Evolutionary conservation across 1,140 invertebrate species (phyloP), one percentile per base, ranked within the genome.

Genomic region (Drosophila nasuta): DNA sequence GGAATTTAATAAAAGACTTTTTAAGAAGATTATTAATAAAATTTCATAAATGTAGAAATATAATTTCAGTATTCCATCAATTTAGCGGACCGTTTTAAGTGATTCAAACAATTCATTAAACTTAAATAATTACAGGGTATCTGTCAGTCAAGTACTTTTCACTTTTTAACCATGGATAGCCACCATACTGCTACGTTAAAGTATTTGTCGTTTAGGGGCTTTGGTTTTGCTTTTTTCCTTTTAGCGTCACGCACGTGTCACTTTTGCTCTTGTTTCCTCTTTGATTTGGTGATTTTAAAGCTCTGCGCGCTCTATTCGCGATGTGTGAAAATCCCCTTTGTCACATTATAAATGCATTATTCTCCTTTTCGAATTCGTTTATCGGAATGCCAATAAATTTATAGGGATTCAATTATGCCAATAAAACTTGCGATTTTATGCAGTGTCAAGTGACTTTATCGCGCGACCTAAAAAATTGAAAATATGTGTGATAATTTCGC

Each of bases 331-430:
- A 69, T 68, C 65, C 56, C 41, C n/a, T 68, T 56, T 56, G 71
- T 17, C 48, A 60, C 65, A 74, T 74, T 49, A 48, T 48, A 56
- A 74, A 48, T 62, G 57, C 38, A 54, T 63, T 54, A 60, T 74
- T 62, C 46, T 28, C 13, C 38, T 13, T 20, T 33, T n/a, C 8
- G 6, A 10, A 49, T 52, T 11, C 35, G n/a, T 10, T 52, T 67
- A 68, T 67, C 56, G 20, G 38, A 8, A 59, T 41, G 35, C n/a
- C 49, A 68, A 74, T 68, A 68, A 30, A 60, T 33, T 56, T 49
- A 30, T 11, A 41, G 11, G 13, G 17, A 64, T 71, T 65, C 52
- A 71, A 71, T 71, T 73, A 73, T 52, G 70, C 8, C 35, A 45
- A 49, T 62, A n/a, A 45, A 49, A 15, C 41, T 15, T 56, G 13